Evolutionary conservation across 2,113 vertebrate genomes (phyloP).

Genomic region (Sinocyclocheilus rhinocerous): DNA sequence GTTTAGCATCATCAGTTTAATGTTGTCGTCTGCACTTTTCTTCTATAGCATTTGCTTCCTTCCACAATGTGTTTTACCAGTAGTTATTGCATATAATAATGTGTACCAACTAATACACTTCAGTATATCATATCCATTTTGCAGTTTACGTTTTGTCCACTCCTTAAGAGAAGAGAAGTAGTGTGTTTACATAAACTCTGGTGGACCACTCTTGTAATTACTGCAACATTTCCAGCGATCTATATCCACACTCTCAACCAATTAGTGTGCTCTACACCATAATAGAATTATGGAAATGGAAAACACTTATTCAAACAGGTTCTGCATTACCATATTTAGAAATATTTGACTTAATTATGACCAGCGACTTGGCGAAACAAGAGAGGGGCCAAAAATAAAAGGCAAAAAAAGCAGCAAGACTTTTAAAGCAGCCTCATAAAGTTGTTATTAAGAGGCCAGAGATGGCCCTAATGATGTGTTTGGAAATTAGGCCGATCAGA

Average conservation of each 20-base stretch:
- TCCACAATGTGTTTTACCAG: slow-evolving; percentile 3
- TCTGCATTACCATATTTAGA: slow-evolving; percentile 98
- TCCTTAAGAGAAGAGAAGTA: slow-evolving; percentile 20
- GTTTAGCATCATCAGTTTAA: background rate
- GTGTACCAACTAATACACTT: slow-evolving; percentile 14
- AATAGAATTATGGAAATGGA: slow-evolving; percentile 99
- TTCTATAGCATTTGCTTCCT: background rate
- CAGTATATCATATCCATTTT: slow-evolving; percentile 51
- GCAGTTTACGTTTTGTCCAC: slow-evolving; percentile 37
- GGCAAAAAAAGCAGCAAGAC: slow-evolving; percentile 62
- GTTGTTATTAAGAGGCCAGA: slow-evolving; percentile 99
- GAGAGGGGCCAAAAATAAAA: slow-evolving; percentile 65
- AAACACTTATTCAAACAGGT: slow-evolving; percentile 97
- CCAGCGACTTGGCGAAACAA: slow-evolving; percentile 64
- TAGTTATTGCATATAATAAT: slow-evolving; percentile 21
- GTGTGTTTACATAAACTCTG: slow-evolving; percentile 63
- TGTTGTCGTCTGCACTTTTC: background rate
- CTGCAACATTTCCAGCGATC: slow-evolving; percentile 85
- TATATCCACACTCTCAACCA: slow-evolving; percentile 89
- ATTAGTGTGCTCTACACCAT: slow-evolving; percentile 97
- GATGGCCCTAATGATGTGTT: slow-evolving; percentile 99
- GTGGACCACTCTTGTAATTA: slow-evolving; percentile 93
- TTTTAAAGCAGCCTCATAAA: slow-evolving; percentile 94
- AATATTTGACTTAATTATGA: slow-evolving; percentile 99
- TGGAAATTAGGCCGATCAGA: slow-evolving; percentile 99